Evolutionary conservation across 2,888 invertebrate genomes (phyloP).

Genomic region (Thumatha senex): DNA sequence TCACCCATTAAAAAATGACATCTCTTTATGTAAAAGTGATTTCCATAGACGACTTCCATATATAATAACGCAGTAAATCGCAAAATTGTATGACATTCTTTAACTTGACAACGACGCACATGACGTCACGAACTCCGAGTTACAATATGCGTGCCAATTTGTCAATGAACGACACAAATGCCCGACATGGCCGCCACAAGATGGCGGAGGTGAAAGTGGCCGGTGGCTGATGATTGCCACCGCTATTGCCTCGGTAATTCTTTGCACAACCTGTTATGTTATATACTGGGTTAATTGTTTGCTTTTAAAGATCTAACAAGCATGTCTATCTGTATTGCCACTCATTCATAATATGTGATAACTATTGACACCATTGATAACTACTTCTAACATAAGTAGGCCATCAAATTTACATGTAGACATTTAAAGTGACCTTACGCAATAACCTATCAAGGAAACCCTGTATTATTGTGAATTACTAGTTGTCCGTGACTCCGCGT

Average conservation of each 20-base stretch:
- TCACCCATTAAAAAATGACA: no score
- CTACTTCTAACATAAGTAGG: no score
- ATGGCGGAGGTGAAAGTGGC: constrained; percentile 81
- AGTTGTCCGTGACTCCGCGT: no score
- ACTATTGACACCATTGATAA: background rate
- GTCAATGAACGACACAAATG: constrained; percentile 54
- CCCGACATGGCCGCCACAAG: constrained; percentile 65
- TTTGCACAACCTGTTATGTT: constrained; percentile 53
- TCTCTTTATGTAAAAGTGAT: no score
- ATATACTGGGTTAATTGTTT: constrained; percentile 39
- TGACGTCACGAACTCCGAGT: constrained; percentile 52
- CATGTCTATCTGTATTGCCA: constrained; percentile 9
- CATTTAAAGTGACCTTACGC: no score
- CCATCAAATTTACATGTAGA: no score
- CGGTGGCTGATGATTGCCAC: constrained; percentile 55
- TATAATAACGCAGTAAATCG: no score
- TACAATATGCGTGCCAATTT: constrained; percentile 67
- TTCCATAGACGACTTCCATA: no score
- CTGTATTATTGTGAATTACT: no score
- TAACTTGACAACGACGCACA: constrained; percentile 41
- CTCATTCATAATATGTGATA: background rate
- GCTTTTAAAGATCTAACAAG: constrained; percentile 26
- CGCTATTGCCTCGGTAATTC: constrained; percentile 42
- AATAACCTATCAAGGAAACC: background rate
- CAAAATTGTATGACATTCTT: constrained; percentile 14